Base-by-base conservation (phyloP, 2,113 vertebrate species). In the Poeciliopsis occidentalis region DNA sequence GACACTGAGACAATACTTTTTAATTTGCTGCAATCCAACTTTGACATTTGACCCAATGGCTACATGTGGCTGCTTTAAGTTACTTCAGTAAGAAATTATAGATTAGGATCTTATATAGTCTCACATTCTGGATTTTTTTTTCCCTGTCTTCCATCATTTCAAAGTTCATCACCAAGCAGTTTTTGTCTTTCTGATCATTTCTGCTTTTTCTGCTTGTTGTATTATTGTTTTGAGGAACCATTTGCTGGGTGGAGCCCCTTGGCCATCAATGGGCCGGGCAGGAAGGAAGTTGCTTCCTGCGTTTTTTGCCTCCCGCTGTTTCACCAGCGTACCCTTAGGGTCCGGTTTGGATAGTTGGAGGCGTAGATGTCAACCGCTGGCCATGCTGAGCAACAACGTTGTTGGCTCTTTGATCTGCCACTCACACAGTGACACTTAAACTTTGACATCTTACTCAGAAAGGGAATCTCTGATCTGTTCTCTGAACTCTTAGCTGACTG, bases 241-340 rank as follows among this genome's bases (percentile, higher is more conserved):
- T 24, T 41, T 47, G 39, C 44, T 74, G 27, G 44, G 64, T 79
- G 80, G 69, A 84, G 82, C 73, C 68, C 67, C 69, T 75, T 3
- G 39, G 67, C 57, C 69, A 81, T 75, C 37, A 69, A 83, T 81
- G 80, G 80, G 73, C 71, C 1, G 68, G 88, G 71, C 30, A 84
- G 94, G 95, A 94, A 96, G 95, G 95, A 95, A 95, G 93, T 67
- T 6, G 81, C 89, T 94, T 95, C 94, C 94, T 93, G 88, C 83
- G 92, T 76, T 80, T 93, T 94, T 93, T 89, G 91, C 88, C 68
- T 79, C 90, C 88, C 29, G 76, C 83, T 67, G 85, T 88, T 89
- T 91, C 86, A 89, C 83, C 89, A 85, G 77, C 17, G 54, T 77
- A 64, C 75, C 90, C 88, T 12, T 47, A 71, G 87, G 90, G 79